Percentiles rank a stretch among this genome's conserved stretches.
Conservation (phyloP, 2,888 invertebrate genomes). For the Ophraella communa region DNA sequence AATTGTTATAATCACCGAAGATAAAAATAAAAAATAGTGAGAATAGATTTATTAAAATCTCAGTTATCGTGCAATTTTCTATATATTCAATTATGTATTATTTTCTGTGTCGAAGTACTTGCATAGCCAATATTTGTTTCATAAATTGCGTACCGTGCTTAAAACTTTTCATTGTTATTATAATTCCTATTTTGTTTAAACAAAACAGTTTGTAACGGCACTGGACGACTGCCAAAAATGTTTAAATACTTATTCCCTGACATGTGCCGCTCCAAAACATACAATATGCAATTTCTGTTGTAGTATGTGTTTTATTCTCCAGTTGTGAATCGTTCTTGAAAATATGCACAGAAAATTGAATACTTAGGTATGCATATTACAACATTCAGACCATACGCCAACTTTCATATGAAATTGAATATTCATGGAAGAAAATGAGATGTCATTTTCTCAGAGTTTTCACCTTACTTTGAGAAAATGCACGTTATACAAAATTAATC, state of each 20-base stretch:
- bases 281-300: conserved; percentile 20
- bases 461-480: conserved; percentile 28
- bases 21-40: too few relatives aligned
- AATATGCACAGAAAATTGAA: conserved; percentile 21
- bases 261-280: not conserved
- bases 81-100: too few relatives aligned
- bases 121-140: too few relatives aligned
- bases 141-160: too few relatives aligned
- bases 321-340: conserved; percentile 13
- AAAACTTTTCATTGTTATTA: too few relatives aligned
- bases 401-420: conserved; percentile 30
- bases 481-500: conserved; percentile 25
- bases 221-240: not conserved
- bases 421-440: conserved; percentile 32
- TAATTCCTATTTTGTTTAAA: too few relatives aligned
- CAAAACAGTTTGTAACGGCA: not conserved
- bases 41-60: too few relatives aligned
- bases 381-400: conserved; percentile 23
- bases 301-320: conserved; percentile 8
- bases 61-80: too few relatives aligned
- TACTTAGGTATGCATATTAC: conserved; percentile 22
- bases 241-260: not conserved
- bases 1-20: too few relatives aligned
- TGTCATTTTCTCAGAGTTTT: conserved; percentile 29
- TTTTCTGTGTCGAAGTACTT: too few relatives aligned